Base-by-base conservation (phyloP, 1,140 invertebrate species). In the Cyclina sinensis region DNA sequence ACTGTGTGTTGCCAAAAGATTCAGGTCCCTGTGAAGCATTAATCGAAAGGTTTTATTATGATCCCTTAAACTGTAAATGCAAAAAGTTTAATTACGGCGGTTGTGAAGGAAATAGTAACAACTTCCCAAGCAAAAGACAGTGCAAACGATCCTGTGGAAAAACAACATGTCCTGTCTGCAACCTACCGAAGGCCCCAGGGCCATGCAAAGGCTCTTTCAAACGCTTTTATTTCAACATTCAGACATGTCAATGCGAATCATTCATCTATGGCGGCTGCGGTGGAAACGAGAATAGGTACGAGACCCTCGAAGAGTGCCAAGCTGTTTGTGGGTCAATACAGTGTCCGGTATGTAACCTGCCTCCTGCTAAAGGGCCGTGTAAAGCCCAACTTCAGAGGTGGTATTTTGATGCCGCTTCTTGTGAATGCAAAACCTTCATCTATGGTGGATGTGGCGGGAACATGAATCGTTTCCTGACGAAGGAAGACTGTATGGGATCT, bases 1-100 rank as follows among this genome's bases (percentile, higher is more conserved):
- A 57, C 21, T 99, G 98, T 94, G 98, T 98, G 93, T 97, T 98
- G 93, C 96, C 97, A 65, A 96, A 96, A 92, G 97, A 97, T 88
- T 95, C 96, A 4, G 98, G 98, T 46, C 97, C 97, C 18, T 99
- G 98, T 91, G 35, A 96, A 27, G 97, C 96, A 1, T 96, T 97
- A 27, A 30, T 92, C 14, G 54, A 83, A 16, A 84, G 91, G 48
- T 95, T 89, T 88, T 93, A 91, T 87, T 95, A 91, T 68, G 91
- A 95, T 85, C 46, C 35, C 9, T 48, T 79, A 21, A 88, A 86
- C 5, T 79, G 90, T 12, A 89, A 76, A 68, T 95, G 95, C 85
- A 85, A 87, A 43, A 37, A 76, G 35, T 95, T 95, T 85, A 57
- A 68, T 32, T 95, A 94, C 73, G 91, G 94, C 48, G 94, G 94